Conservation (phyloP, 2,888 invertebrate genomes). For the Microchrysa polita region DNA sequence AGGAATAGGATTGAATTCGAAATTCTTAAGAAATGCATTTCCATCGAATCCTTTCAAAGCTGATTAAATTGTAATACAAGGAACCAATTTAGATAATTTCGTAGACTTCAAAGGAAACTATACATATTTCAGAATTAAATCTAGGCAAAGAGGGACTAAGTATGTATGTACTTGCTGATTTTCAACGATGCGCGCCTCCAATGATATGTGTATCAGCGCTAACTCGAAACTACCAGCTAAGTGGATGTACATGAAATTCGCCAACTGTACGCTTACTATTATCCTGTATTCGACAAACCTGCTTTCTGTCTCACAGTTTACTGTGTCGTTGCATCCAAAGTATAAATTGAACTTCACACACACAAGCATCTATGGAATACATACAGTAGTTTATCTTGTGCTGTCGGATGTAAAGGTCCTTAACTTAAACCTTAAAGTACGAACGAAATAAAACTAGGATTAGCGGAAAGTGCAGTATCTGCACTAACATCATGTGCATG, state of each 20-base stretch:
- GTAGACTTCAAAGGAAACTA: too few species aligned
- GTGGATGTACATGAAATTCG: not conserved
- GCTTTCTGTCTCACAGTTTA: not conserved
- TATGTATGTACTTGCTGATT: too few species aligned
- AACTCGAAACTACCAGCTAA: not conserved
- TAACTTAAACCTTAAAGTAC: constrained; percentile 18
- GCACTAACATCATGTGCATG: constrained; percentile 40
- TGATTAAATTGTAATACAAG: too few species aligned
- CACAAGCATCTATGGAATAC: constrained; percentile 23
- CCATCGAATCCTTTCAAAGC: too few species aligned
- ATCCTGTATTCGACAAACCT: not conserved
- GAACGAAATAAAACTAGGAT: constrained; percentile 41
- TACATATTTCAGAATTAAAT: too few species aligned
- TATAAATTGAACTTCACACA: constrained; percentile 28
- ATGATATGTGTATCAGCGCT: too few species aligned
- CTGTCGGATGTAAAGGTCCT: constrained; percentile 7
- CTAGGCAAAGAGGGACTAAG: too few species aligned
- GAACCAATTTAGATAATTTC: too few species aligned
- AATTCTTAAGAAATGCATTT: too few species aligned
- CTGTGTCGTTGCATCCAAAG: constrained; percentile 24
- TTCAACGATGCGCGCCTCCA: too few species aligned
- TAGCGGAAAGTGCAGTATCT: constrained; percentile 41
- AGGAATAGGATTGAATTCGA: too few species aligned
- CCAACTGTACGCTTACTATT: constrained; percentile 17
- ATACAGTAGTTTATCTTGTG: constrained; percentile 33